phyloP scores from a whole-genome alignment of 2,888 invertebrate species.

The Drosophila birchii region DNA sequence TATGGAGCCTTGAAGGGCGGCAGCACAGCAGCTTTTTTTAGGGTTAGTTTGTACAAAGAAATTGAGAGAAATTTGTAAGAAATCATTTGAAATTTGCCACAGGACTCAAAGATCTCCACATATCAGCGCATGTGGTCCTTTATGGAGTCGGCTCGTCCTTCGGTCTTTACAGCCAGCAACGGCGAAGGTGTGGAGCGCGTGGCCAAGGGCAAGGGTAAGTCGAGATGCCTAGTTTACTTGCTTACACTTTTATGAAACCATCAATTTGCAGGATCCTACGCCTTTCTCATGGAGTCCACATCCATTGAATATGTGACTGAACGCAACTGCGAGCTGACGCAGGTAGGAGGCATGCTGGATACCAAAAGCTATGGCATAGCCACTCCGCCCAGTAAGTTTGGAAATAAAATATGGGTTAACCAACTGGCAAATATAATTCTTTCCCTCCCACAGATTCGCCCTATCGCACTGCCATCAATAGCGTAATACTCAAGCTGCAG shows the following conservation, averaged over 20 bases:
- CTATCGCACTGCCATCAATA: constrained; percentile 96
- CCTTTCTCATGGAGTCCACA: constrained; percentile 98
- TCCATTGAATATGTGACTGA: constrained; percentile 97
- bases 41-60: constrained; percentile 86
- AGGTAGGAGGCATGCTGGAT: constrained; percentile 96
- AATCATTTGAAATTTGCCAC: background rate
- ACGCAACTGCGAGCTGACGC: constrained; percentile 94
- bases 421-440: too few relatives aligned
- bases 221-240: accelerated
- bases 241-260: accelerated
- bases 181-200: constrained; percentile 96
- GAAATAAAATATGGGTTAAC: background rate
- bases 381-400: constrained; percentile 92
- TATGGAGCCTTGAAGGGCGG: constrained; percentile 97
- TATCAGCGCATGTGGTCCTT: constrained; percentile 98
- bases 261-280: constrained; percentile 88
- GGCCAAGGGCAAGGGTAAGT: constrained; percentile 89
- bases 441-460: constrained; percentile 90
- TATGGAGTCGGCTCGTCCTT: constrained; percentile 95
- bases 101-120: constrained; percentile 97
- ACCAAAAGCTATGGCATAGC: constrained; percentile 98
- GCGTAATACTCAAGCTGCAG: constrained; percentile 96
- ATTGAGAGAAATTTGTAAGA: background rate
- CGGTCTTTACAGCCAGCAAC: constrained; percentile 94
- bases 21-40: constrained; percentile 97